Base-by-base conservation (phyloP, 1,140 invertebrate genomes). In the Hyphantria cunea region DNA sequence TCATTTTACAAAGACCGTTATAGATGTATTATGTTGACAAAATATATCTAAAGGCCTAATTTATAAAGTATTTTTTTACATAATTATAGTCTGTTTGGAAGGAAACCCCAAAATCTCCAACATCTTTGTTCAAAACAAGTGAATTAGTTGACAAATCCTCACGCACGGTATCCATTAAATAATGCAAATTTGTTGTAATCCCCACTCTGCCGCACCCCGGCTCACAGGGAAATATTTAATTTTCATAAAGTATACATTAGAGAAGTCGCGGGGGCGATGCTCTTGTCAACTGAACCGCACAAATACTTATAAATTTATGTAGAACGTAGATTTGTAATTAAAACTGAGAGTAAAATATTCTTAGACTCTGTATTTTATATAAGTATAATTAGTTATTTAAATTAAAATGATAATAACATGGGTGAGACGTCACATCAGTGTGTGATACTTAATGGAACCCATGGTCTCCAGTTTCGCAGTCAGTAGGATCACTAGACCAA, bases 141-240 rank as follows among this genome's bases (percentile, higher is more conserved):
- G 78, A 60, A 81, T 65, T 78, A 79, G 74, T 77, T 66, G 77
- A 86, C 85, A 88, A 87, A 87, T 83, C 85, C 85, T 84, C 84
- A 84, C 87, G 84, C 80, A 72, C 74, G 67, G 72, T 82, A 84
- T 86, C 84, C 84, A 90, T 90, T 89, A 90, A 84, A 84, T 83
- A 86, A 90, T 90, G 87, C 84, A 89, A 90, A 90, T 90, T 88
- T 82, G 82, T 86, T 87, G 86, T 90, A 90, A 90, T 90, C 87
- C 86, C 82, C 72, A 72, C 80, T 79, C 79, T 63, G 71, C 52
- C 74, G 72, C 78, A 75, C 68, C 66, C 64, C 78, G 72, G 74
- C 69, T 73, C 72, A 75, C 76, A 90, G 82, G 81, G 86, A 86
- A 86, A 88, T 90, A 88, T 90, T 90, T 88, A 90, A 90, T 90